phyloP scores from a whole-genome alignment of 2,888 invertebrate genomes.

The Eilema caniola region DNA sequence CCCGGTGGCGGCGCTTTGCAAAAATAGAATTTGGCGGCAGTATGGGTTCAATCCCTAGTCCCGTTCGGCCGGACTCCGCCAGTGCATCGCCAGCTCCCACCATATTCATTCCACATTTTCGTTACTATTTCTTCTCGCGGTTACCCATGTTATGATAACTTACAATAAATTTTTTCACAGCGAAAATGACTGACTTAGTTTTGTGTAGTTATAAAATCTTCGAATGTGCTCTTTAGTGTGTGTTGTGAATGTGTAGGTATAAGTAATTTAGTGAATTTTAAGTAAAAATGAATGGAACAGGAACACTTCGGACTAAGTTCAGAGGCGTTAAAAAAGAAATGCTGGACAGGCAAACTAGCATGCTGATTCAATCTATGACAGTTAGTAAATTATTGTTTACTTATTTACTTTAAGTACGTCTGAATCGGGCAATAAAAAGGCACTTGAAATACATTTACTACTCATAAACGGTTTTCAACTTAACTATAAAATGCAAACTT shows the following conservation, averaged over 20 bases:
- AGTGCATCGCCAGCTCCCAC: conserved; percentile 78
- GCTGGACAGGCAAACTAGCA: conserved; percentile 90
- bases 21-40: conserved; percentile 86
- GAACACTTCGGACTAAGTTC: conserved; percentile 89
- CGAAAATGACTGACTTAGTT: conserved; percentile 24
- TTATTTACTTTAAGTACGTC: background rate
- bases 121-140: conserved; percentile 20
- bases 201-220: conserved; percentile 4
- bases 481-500: background rate
- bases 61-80: conserved; percentile 70
- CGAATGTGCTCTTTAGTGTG: conserved; percentile 20
- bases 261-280: conserved; percentile 50
- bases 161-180: conserved; percentile 17
- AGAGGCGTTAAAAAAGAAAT: conserved; percentile 93
- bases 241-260: conserved; percentile 37
- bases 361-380: conserved; percentile 93
- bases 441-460: background rate
- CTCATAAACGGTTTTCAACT: background rate
- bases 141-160: conserved; percentile 18
- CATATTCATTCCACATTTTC: conserved; percentile 66
- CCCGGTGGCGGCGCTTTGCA: conserved; percentile 82
- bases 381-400: conserved; percentile 85
- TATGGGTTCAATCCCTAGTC: conserved; percentile 78
- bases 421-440: conserved; percentile 5
- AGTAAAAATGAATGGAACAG: conserved; percentile 83